Percentiles rank a stretch among this genome's conserved stretches.
Conservation (phyloP, 2,888 invertebrate genomes). For the Thyatira batis region DNA sequence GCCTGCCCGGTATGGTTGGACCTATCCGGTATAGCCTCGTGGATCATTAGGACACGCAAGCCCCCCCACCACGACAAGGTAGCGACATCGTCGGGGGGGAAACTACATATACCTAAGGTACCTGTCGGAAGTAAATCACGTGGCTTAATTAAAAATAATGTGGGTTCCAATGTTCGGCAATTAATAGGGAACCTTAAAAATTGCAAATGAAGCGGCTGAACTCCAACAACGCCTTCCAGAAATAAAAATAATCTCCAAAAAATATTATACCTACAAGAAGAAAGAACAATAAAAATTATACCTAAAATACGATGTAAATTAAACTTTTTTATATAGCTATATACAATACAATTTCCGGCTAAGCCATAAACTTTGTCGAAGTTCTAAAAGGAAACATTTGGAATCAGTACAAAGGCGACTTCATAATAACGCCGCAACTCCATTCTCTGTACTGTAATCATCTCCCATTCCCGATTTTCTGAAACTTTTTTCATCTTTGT, state of each 20-base stretch:
- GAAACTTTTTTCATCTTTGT: constrained; percentile 80
- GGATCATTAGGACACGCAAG: too few species aligned
- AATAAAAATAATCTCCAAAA: not conserved
- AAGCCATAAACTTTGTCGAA: constrained; percentile 58
- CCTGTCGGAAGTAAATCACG: too few species aligned
- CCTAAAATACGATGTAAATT: constrained; percentile 60
- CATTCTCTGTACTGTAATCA: constrained; percentile 79
- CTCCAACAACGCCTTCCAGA: not conserved
- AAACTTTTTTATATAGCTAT: constrained; percentile 60
- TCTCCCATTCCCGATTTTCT: constrained; percentile 70
- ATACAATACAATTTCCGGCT: constrained; percentile 47
- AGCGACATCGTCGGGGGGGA: too few species aligned
- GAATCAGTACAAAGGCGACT: constrained; percentile 73
- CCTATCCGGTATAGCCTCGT: too few species aligned
- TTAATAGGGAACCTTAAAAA: too few species aligned
- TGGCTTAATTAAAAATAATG: too few species aligned
- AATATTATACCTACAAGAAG: constrained; percentile 24
- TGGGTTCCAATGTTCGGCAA: too few species aligned
- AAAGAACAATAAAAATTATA: constrained; percentile 57
- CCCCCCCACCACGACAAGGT: too few species aligned
- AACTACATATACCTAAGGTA: too few species aligned
- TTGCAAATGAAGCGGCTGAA: not conserved
- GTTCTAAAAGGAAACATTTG: constrained; percentile 69
- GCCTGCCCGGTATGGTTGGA: too few species aligned
- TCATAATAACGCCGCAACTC: constrained; percentile 76